Conservation (phyloP, 2,113 vertebrate genomes). For the Dendrocopos noguchii region DNA sequence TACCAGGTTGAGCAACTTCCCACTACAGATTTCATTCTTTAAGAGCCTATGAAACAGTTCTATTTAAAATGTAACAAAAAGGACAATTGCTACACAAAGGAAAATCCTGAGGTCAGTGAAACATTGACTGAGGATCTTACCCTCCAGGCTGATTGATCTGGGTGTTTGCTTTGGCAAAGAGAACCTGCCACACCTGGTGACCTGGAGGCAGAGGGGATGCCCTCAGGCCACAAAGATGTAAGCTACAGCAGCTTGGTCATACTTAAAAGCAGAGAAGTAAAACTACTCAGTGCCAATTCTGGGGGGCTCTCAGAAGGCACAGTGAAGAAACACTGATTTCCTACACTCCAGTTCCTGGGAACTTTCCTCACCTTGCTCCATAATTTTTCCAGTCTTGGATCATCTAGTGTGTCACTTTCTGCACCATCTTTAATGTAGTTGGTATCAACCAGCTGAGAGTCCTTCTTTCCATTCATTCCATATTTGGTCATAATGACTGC, state of each 20-base stretch:
- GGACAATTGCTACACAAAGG: neutral
- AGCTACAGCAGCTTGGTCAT: neutral
- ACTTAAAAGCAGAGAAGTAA: neutral
- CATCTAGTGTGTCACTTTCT: conserved; percentile 84
- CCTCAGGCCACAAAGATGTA: neutral
- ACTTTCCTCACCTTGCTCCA: conserved; percentile 89
- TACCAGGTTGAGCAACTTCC: neutral
- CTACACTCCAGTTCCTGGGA: neutral
- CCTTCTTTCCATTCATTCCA: conserved; percentile 92
- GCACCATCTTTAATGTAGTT: conserved; percentile 83
- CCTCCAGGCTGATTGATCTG: neutral
- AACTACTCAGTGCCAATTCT: neutral
- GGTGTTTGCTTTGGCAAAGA: neutral
- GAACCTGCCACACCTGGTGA: neutral
- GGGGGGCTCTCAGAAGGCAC: neutral
- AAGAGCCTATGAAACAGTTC: neutral
- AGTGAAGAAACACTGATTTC: neutral
- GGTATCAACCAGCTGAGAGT: conserved; percentile 77
- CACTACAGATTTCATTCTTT: neutral
- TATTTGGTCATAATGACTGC: conserved; percentile 94
- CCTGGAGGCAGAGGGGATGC: neutral
- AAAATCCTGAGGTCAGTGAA: neutral
- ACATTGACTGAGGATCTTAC: neutral
- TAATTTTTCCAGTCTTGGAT: conserved; percentile 92
- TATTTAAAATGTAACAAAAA: neutral